These are phyloP conservation scores for Amaurobius ferox DNA, from an alignment of 2,888 invertebrate genomes.

Conservation along the genomic window DNA sequence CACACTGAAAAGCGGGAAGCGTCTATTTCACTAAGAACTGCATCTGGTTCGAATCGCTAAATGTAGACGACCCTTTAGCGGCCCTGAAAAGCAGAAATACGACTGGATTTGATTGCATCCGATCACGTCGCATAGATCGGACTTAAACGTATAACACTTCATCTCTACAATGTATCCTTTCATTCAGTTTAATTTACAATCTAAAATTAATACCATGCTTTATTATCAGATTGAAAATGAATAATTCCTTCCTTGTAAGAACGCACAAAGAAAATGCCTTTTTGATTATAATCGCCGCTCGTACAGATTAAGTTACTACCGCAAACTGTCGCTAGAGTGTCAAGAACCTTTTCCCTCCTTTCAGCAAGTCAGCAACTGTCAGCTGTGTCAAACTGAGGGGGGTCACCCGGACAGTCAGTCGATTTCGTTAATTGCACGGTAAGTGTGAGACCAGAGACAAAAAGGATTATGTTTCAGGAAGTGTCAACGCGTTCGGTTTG, in stretches of 20 bases:
- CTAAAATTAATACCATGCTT: too few relatives aligned
- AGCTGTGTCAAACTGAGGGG: background rate
- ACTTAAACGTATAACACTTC: too few relatives aligned
- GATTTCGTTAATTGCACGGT: background rate
- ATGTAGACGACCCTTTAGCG: too few relatives aligned
- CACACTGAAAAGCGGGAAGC: too few relatives aligned
- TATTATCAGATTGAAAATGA: background rate
- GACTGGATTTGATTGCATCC: too few relatives aligned
- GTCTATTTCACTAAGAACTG: too few relatives aligned
- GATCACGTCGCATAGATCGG: too few relatives aligned
- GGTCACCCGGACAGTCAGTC: background rate
- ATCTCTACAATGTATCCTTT: too few relatives aligned
- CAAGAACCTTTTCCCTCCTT: background rate
- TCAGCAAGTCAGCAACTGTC: conserved; percentile 12
- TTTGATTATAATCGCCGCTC: conserved; percentile 7
- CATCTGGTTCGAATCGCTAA: too few relatives aligned
- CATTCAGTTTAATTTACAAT: too few relatives aligned
- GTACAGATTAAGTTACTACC: conserved; percentile 1
- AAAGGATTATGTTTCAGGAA: conserved; percentile 5
- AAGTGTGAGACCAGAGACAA: conserved; percentile 12
- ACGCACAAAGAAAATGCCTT: conserved; percentile 1
- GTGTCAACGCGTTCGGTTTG: conserved; percentile 1
- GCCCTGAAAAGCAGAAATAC: too few relatives aligned
- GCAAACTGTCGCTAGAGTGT: conserved; percentile 8
- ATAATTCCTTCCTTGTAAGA: background rate